Conservation (phyloP, 2,888 invertebrate genomes). For the Leptogaster cylindrica region DNA sequence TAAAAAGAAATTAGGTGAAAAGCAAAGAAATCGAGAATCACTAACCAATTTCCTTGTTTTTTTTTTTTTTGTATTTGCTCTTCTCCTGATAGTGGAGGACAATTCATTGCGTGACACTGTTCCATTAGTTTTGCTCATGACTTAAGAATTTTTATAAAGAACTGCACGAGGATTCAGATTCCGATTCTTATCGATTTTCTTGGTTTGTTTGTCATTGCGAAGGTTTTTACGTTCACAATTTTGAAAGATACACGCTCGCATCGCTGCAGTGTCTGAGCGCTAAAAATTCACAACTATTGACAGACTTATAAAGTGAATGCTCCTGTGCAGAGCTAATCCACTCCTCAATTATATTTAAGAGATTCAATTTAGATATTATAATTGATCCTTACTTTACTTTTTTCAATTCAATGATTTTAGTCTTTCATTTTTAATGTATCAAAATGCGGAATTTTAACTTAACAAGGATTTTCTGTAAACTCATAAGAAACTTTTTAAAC, state of each 20-base stretch:
- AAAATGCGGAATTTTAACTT: too few species aligned
- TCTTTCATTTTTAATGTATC: too few species aligned
- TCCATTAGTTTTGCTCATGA: slow-evolving; percentile 39
- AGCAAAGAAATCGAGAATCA: background rate
- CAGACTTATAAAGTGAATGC: too few species aligned
- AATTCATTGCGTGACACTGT: slow-evolving; percentile 34
- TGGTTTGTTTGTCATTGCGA: slow-evolving; percentile 15
- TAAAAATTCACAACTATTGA: too few species aligned
- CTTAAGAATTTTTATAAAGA: slow-evolving; percentile 33
- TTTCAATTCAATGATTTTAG: too few species aligned
- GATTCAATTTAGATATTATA: too few species aligned
- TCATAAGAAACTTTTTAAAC: too few species aligned
- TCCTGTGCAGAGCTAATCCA: too few species aligned
- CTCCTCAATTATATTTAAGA: too few species aligned
- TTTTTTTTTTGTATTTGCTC: too few species aligned
- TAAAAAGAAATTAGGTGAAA: background rate
- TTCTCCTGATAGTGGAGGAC: slow-evolving; percentile 5
- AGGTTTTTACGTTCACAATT: background rate
- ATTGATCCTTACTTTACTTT: too few species aligned
- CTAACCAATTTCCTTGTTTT: slow-evolving; percentile 17
- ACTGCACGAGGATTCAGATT: background rate
- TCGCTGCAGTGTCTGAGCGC: background rate
- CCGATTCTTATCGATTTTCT: slow-evolving; percentile 1
- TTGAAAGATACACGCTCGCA: background rate
- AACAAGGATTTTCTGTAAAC: too few species aligned